These are phyloP conservation scores for Pangasianodon gigas DNA, from an alignment of 2,113 vertebrate genomes.

Conservation along the genomic window DNA sequence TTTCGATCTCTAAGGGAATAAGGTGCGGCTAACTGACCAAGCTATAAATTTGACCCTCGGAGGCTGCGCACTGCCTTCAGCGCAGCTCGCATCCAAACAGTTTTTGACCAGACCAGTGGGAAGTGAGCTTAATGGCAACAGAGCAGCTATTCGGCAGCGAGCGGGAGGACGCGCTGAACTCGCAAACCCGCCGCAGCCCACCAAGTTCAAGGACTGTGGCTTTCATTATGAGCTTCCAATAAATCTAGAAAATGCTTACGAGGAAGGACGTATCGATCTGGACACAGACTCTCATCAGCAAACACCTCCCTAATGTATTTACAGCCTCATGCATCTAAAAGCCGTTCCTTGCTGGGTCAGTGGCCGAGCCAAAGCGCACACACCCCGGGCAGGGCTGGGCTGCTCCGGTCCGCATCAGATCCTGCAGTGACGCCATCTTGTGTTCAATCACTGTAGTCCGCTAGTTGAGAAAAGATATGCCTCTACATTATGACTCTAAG, in stretches of 20 bases:
- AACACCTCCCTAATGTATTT: conserved; percentile 62
- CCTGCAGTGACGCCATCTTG: neutral
- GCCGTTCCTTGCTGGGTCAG: conserved; percentile 3
- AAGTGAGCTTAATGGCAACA: neutral
- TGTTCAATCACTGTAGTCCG: neutral
- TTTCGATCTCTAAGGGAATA: conserved; percentile 27
- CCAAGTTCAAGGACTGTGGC: conserved; percentile 61
- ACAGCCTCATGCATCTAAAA: conserved; percentile 58
- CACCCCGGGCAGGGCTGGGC: neutral
- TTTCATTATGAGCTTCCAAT: conserved; percentile 60
- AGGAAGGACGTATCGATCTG: conserved; percentile 60
- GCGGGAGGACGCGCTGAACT: conserved; percentile 38
- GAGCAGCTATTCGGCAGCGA: conserved; percentile 24
- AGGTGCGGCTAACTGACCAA: neutral
- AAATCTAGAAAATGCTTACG: conserved; percentile 65
- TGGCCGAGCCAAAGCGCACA: neutral
- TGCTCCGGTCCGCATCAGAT: no score
- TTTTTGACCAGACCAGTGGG: conserved; percentile 47
- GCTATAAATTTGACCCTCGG: conserved; percentile 10
- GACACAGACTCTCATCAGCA: conserved; percentile 57
- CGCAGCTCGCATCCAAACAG: conserved; percentile 24
- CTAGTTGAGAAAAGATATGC: neutral
- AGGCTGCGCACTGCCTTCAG: neutral
- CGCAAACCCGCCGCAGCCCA: conserved; percentile 46
- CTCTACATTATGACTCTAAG: neutral